These are phyloP conservation scores for Brachionus paranguensis DNA, from an alignment of 1,140 invertebrate species.

Conservation along the genomic window DNA sequence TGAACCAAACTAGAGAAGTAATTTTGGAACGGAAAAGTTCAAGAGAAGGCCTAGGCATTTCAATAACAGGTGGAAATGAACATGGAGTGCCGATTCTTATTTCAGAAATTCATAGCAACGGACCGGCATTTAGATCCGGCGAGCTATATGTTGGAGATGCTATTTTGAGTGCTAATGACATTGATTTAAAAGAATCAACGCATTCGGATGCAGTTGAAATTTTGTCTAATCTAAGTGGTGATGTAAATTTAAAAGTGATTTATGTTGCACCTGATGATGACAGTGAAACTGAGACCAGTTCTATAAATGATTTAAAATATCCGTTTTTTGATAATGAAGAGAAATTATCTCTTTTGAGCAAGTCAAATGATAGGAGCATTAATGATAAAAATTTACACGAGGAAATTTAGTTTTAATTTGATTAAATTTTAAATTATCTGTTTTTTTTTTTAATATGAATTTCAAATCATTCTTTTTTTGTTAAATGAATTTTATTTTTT, in stretches of 20 bases:
- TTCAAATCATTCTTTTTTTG: background rate
- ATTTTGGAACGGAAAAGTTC: constrained; percentile 44
- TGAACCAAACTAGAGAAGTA: background rate
- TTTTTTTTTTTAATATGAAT: background rate
- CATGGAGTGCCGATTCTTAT: constrained; percentile 79
- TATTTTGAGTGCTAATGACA: constrained; percentile 71
- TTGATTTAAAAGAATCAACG: constrained; percentile 64
- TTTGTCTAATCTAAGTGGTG: constrained; percentile 62
- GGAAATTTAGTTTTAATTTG: background rate
- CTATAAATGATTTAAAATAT: constrained; percentile 44
- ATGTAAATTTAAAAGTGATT: constrained; percentile 67
- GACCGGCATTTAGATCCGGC: constrained; percentile 66
- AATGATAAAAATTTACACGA: background rate
- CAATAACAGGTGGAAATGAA: constrained; percentile 73
- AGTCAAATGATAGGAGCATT: background rate
- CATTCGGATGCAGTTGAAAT: constrained; percentile 70
- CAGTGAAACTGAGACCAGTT: constrained; percentile 52
- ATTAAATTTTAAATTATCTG: background rate
- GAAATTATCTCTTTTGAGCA: background rate
- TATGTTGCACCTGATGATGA: constrained; percentile 67
- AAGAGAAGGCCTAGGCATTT: constrained; percentile 69
- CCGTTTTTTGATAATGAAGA: constrained; percentile 22
- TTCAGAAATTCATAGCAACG: constrained; percentile 71
- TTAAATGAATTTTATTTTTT: background rate
- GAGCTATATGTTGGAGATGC: constrained; percentile 74